These are phyloP conservation scores for Capromys pilorides DNA, from an alignment of 2,797 vertebrate genomes.

Conservation along the genomic window DNA sequence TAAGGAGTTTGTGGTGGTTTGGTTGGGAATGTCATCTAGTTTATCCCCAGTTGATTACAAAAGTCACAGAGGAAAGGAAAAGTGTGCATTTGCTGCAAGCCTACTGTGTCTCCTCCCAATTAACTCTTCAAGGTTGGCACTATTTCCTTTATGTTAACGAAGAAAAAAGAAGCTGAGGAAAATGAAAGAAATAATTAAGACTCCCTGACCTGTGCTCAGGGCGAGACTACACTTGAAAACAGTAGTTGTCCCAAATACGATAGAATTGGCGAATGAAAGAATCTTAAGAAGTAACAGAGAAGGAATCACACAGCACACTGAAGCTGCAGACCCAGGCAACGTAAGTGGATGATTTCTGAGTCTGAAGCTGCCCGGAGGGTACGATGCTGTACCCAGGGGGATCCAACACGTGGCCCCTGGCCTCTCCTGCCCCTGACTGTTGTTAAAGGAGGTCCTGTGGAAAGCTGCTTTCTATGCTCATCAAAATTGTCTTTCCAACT, in stretches of 20 bases:
- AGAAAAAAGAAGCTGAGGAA: background rate
- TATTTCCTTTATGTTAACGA: background rate
- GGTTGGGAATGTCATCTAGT: background rate
- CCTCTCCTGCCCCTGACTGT: background rate
- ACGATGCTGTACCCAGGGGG: rapidly evolving
- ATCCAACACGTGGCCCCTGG: rapidly evolving
- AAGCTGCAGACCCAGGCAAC: background rate
- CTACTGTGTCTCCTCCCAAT: background rate
- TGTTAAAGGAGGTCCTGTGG: background rate
- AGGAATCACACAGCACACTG: background rate
- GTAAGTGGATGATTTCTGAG: background rate
- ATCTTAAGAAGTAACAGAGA: background rate
- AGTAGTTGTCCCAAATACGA: background rate
- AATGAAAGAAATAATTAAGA: background rate
- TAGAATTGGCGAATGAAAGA: background rate
- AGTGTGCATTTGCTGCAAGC: too few relatives aligned
- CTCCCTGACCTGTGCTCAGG: rapidly evolving
- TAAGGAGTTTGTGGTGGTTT: background rate
- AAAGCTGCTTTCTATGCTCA: background rate
- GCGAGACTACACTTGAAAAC: background rate
- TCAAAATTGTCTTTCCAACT: background rate
- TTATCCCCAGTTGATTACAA: constrained; percentile 68
- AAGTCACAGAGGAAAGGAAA: background rate
- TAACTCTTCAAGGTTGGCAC: background rate
- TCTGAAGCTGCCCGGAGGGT: background rate